Conservation (phyloP, 2,888 invertebrate genomes). For the Pristionchus entomophagus region DNA sequence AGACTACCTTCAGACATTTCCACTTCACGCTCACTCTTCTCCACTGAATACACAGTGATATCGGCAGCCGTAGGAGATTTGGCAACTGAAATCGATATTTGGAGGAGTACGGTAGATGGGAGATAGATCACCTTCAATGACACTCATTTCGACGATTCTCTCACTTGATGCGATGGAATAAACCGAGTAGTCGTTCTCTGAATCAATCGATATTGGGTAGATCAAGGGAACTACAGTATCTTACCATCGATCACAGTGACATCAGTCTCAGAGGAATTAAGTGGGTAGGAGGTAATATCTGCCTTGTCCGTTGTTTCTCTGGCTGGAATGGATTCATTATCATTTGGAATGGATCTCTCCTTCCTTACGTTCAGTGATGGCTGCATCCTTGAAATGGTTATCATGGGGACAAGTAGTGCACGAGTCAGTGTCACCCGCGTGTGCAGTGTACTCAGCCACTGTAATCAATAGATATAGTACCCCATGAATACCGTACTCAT, state of each 20-base stretch:
- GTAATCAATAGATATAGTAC: not conserved
- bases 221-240: not conserved
- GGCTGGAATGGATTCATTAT: not conserved
- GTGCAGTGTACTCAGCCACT: constrained; percentile 1
- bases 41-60: not conserved
- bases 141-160: not conserved
- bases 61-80: not conserved
- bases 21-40: constrained; percentile 14
- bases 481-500: not conserved
- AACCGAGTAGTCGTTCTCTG: not conserved
- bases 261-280: not conserved
- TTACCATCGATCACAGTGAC: not conserved
- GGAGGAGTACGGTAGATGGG: not conserved
- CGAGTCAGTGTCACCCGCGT: constrained; percentile 16
- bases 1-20: not conserved
- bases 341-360: not conserved
- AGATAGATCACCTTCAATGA: not conserved
- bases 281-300: not conserved
- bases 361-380: not conserved
- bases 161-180: not conserved
- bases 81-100: not conserved
- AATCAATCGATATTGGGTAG: not conserved
- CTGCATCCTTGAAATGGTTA: not conserved
- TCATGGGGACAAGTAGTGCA: not conserved
- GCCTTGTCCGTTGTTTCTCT: not conserved